Evolutionary conservation across 2,888 invertebrate species (phyloP).

Genomic region (Dilophus febrilis): DNA sequence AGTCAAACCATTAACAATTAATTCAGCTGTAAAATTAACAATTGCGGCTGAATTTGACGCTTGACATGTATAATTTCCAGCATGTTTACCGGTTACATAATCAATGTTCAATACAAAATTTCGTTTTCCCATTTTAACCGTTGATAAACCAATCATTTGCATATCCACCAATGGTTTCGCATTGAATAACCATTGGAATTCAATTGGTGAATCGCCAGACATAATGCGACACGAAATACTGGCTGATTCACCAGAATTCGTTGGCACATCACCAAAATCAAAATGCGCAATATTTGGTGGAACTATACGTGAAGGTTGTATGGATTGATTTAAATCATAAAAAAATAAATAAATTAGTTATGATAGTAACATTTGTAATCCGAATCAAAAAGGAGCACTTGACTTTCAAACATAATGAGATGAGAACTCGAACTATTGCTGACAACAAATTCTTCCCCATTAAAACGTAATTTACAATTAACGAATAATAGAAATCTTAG

Average conservation of each 20-base stretch:
- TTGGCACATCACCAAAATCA: slow-evolving; percentile 43
- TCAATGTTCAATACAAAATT: slow-evolving; percentile 4
- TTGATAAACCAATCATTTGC: slow-evolving; percentile 32
- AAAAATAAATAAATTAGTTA: too few relatives aligned
- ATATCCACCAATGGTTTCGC: slow-evolving; percentile 29
- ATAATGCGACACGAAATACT: slow-evolving; percentile 53
- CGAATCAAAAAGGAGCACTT: too few relatives aligned
- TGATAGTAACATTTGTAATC: too few relatives aligned
- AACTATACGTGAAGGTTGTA: slow-evolving; percentile 27
- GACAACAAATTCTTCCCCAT: too few relatives aligned
- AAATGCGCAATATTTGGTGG: slow-evolving; percentile 50
- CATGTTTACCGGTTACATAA: slow-evolving; percentile 46
- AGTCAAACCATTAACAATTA: slow-evolving; percentile 36
- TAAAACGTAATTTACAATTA: too few relatives aligned
- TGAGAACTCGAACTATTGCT: too few relatives aligned
- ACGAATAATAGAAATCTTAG: too few relatives aligned
- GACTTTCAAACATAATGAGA: too few relatives aligned
- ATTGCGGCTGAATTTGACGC: slow-evolving; percentile 43
- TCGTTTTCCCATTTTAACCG: slow-evolving; percentile 2
- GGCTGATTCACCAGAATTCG: slow-evolving; percentile 50
- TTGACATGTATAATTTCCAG: slow-evolving; percentile 57
- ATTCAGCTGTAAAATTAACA: slow-evolving; percentile 30
- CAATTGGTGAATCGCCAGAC: slow-evolving; percentile 64
- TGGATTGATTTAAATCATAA: too few relatives aligned
- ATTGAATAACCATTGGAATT: slow-evolving; percentile 52